Evolutionary conservation across 2,888 invertebrate genomes (phyloP).

Genomic region (Lithophane ornitopus): DNA sequence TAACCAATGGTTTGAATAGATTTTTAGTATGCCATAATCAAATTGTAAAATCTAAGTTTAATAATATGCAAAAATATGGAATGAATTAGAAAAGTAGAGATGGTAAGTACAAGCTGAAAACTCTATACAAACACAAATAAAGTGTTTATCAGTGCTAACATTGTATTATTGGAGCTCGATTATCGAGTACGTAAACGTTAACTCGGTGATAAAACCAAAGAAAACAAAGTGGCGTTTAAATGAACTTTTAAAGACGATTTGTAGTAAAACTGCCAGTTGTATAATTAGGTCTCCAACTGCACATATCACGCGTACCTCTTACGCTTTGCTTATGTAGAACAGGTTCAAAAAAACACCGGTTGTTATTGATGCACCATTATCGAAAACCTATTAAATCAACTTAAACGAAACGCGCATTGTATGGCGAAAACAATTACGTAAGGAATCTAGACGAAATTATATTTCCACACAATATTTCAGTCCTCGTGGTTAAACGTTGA

Average conservation of each 20-base stretch:
- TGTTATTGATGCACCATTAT: not conserved
- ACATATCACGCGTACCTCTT: no score
- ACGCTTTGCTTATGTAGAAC: no score
- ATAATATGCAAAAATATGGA: no score
- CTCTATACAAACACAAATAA: not conserved
- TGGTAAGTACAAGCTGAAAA: not conserved
- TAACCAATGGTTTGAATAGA: not conserved
- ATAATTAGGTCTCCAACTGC: not conserved
- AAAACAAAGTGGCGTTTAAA: conserved; percentile 5
- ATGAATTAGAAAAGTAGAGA: not conserved
- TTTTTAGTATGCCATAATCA: not conserved
- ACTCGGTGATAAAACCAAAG: conserved; percentile 5
- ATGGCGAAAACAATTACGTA: not conserved
- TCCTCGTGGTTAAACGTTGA: not conserved
- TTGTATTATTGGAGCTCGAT: not conserved
- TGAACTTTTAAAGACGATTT: not conserved
- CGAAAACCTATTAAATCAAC: not conserved
- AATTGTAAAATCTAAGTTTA: not conserved
- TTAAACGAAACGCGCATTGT: not conserved
- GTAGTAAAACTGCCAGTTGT: not conserved
- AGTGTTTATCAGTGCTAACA: not conserved
- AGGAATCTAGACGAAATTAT: not conserved
- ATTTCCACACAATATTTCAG: not conserved
- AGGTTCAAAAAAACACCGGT: not conserved
- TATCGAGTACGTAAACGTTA: not conserved